Evolutionary conservation across 2,113 vertebrate species (phyloP).

Genomic region (Thymallus thymallus): DNA sequence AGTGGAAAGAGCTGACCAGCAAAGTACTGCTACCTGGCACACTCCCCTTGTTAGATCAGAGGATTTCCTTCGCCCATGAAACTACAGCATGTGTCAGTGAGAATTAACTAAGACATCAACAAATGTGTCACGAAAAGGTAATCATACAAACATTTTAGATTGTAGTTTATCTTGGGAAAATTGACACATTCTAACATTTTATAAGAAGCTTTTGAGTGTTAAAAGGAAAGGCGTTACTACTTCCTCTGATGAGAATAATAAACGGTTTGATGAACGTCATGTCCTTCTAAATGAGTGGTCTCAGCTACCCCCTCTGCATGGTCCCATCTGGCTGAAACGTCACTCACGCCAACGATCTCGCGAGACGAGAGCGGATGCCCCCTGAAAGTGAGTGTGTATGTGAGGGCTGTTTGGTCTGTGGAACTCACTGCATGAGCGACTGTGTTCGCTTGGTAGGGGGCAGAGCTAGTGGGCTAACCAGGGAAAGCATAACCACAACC

Average conservation of each 20-base stretch:
- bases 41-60: background rate
- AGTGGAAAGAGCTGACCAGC: background rate
- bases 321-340: background rate
- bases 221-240: background rate
- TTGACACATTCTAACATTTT: background rate
- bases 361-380: constrained; percentile 58
- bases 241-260: background rate
- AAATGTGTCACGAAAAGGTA: background rate
- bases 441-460: constrained; percentile 58
- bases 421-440: constrained; percentile 46
- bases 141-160: too few species aligned
- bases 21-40: background rate
- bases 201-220: background rate
- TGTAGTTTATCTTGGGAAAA: background rate
- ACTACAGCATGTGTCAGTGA: background rate
- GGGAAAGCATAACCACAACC: constrained; percentile 55
- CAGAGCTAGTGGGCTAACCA: constrained; percentile 49
- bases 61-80: background rate
- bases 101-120: background rate
- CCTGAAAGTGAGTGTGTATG: constrained; percentile 12
- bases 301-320: background rate
- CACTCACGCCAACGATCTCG: constrained; percentile 49
- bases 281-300: background rate
- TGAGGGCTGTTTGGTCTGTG: constrained; percentile 43
- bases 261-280: background rate